Evolutionary conservation across 2,888 invertebrate species (phyloP), one percentile per base, ranked within the genome.

Genomic region (Drosophila silvestris): DNA sequence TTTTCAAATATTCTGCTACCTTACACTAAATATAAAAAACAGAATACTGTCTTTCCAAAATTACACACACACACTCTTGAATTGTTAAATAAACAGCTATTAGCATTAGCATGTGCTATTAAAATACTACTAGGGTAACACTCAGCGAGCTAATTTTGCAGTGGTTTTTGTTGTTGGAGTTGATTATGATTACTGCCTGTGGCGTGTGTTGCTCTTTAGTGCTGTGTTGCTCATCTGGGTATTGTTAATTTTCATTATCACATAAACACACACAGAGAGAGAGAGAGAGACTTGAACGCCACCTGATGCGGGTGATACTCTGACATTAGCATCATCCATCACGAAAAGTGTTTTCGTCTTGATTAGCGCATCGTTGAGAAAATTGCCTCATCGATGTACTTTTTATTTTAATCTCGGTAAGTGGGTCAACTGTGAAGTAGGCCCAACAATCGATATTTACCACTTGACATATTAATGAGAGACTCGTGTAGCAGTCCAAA

Each of bases 181-280:
- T 58, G 30, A 54, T 39, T 57, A 39, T 62, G 54, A 59, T 71
- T 53, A 47, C 33, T 7, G 63, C 67, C 53, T 39, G 62, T 54
- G 80, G 75, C 75, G 80, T 89, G 82, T 59, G 70, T 70, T 81
- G 81, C 77, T 81, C 69, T 79, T 79, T 74, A 82, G 80, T 67
- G 54, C 32, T 56, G 33, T 28, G 33, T 28, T 74, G 71, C 59
- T 82, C 70, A 73, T 78, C 80, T 85, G 68, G 61, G 68, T 64
- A 74, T 74, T 82, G 85, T 89, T 81, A 76, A 70, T 77, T 82
- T 82, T 71, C 74, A 87, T 89, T 89, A 85, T 70, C 85, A 74
- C 22, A 59, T 32, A 22, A 12, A 39, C n/a, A 50, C 52, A 39
- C 74, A 59, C 30, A 53, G 35, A 26, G 47, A 28, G 22, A 39